phyloP scores from a whole-genome alignment of 37 sponge, comb jelly and placozoan species.

The Diacarnus erythraeanus region DNA sequence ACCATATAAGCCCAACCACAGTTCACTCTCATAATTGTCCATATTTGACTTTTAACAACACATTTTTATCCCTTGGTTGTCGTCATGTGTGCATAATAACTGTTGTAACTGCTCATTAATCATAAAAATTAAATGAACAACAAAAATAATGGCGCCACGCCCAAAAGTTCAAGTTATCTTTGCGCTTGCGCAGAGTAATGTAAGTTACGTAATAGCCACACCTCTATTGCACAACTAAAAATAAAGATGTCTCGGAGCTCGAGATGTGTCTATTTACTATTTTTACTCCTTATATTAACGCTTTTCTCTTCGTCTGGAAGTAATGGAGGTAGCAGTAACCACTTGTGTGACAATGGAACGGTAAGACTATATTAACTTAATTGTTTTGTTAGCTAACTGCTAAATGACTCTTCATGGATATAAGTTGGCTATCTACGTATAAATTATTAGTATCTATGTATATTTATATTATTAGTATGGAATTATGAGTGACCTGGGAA shows the following conservation, averaged over 20 bases:
- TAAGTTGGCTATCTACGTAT: too few species aligned
- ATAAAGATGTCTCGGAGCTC: too few species aligned
- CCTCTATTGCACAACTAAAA: too few species aligned
- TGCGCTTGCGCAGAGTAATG: background rate
- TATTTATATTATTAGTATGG: too few species aligned
- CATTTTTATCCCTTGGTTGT: conserved; percentile 12
- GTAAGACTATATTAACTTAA: conserved; percentile 4
- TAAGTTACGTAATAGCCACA: background rate
- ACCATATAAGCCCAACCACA: background rate
- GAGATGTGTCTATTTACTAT: too few species aligned
- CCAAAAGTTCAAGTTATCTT: background rate
- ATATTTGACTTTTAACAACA: background rate
- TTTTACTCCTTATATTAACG: background rate
- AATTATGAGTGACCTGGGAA: background rate
- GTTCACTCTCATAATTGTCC: background rate
- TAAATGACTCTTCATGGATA: too few species aligned
- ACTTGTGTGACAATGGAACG: conserved; percentile 7
- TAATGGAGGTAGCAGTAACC: background rate
- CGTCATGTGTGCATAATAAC: background rate
- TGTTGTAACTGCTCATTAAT: too few species aligned
- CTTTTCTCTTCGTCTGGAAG: background rate
- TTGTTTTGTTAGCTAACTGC: too few species aligned
- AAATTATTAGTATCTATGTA: too few species aligned
- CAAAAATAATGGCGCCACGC: background rate
- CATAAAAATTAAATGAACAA: background rate